Evolutionary conservation across 2,888 invertebrate species (phyloP).

Genomic region (Mimumesa dahlbomi): DNA sequence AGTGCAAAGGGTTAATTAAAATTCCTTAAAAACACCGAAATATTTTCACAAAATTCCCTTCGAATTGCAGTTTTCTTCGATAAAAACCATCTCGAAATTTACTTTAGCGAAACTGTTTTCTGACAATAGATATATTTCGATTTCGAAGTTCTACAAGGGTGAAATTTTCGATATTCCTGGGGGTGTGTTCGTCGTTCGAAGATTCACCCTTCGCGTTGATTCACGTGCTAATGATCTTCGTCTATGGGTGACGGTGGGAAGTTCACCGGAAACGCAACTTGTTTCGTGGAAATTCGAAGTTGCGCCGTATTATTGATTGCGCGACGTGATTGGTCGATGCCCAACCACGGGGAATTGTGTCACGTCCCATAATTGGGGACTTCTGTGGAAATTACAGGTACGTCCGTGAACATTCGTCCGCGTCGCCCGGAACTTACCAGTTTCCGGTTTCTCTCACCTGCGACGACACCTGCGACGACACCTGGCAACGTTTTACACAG

Average conservation of each 20-base stretch:
- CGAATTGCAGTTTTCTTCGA: neutral
- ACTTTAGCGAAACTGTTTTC: neutral
- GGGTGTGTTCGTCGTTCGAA: too few species aligned
- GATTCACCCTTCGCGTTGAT: too few species aligned
- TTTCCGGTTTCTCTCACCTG: too few species aligned
- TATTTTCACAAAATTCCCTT: neutral
- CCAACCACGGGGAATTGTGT: conserved; percentile 58
- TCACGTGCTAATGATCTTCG: conserved; percentile 23
- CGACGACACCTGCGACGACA: too few species aligned
- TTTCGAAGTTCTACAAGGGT: neutral
- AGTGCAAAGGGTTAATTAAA: too few species aligned
- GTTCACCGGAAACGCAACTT: conserved; percentile 58
- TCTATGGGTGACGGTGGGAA: conserved; percentile 50
- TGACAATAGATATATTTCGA: neutral
- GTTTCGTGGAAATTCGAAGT: conserved; percentile 55
- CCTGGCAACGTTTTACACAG: too few species aligned
- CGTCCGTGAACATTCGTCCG: too few species aligned
- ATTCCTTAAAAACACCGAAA: too few species aligned
- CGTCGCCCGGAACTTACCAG: conserved; percentile 12
- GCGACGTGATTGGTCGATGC: conserved; percentile 57
- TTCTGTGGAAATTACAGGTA: conserved; percentile 56
- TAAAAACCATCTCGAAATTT: too few species aligned
- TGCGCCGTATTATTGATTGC: too few species aligned
- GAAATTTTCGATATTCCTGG: too few species aligned
- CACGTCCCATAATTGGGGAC: conserved; percentile 50